Evolutionary conservation across 2,113 vertebrate species (phyloP).

Genomic region (Callaeas wilsoni): DNA sequence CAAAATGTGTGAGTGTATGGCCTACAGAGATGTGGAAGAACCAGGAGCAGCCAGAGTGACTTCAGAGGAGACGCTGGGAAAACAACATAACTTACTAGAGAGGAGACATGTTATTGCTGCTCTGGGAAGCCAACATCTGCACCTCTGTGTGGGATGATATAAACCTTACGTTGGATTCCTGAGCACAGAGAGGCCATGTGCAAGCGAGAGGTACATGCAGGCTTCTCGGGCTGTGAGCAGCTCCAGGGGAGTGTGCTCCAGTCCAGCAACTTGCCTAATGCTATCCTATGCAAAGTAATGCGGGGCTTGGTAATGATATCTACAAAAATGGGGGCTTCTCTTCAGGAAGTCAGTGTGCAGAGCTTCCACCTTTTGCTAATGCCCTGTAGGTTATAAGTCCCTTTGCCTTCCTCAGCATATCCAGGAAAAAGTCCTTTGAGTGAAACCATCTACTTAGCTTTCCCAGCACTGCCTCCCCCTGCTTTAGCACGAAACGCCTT

Average conservation of each 20-base stretch:
- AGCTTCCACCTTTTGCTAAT: neutral
- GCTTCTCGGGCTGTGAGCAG: neutral
- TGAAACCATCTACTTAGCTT: neutral
- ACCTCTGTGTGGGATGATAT: constrained; percentile 58
- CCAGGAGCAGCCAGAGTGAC: constrained; percentile 14
- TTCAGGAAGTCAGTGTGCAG: neutral
- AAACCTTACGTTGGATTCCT: constrained; percentile 59
- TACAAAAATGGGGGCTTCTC: neutral
- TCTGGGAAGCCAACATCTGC: constrained; percentile 60
- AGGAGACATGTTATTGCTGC: constrained; percentile 59
- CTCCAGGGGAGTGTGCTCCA: neutral
- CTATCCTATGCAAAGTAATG: neutral
- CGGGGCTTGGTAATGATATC: neutral
- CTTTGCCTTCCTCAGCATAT: neutral
- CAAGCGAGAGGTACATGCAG: neutral
- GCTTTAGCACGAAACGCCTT: neutral
- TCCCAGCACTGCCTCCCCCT: neutral
- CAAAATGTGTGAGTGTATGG: neutral
- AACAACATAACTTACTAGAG: constrained; percentile 53
- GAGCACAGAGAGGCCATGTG: constrained; percentile 43
- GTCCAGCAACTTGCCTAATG: neutral
- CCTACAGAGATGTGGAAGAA: neutral
- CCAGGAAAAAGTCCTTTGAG: neutral
- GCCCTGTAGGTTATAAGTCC: neutral
- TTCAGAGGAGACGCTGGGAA: constrained; percentile 40